Base-by-base conservation (phyloP, 2,888 invertebrate genomes). In the Agapostemon virescens region DNA sequence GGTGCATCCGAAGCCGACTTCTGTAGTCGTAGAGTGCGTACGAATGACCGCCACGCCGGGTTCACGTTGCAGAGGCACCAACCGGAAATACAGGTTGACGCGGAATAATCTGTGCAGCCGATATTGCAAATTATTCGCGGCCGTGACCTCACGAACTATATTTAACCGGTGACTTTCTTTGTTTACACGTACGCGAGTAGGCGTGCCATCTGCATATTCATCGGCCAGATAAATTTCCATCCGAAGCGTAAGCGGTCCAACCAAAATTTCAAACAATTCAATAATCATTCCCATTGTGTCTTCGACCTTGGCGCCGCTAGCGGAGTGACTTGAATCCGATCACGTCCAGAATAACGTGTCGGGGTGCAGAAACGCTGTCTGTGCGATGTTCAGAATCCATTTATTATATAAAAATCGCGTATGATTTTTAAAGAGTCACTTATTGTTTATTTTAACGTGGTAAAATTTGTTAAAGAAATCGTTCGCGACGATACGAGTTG, bases 41-140 rank as follows among this genome's bases (percentile, higher is more conserved):
- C 81, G 86, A 79, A 82, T 72, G 79, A 77, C 78, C 86, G 86
- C 77, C 81, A 84, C 79, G 64, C 74, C 42, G 86, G 71, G 83
- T 85, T 79, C 83, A 78, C 77, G 75, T 75, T 63, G 77, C 79
- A 33, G 61, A 67, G 77, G 77, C 67, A 76, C 74, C 84, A 78
- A 77, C 61, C 74, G 76, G 73, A 79, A 84, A 72, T 79, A 77
- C 77, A 78, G 78, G 74, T 82, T 73, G 72, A 69, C 63, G 69
- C 69, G 49, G 77, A 69, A 69, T 66, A 72, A 83, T 73, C 72
- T n/a, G 30, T 58, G 61, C 71, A 58, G 63, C 42, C 61, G 61
- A 71, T 83, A 76, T 72, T 63, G 67, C 78, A 79, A 79, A 82
- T 67, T 82, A 79, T 77, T 78, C 67, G 63, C 64, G 79, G 77